Conservation (phyloP, 2,888 invertebrate genomes). For the Harpalus rufipes region DNA sequence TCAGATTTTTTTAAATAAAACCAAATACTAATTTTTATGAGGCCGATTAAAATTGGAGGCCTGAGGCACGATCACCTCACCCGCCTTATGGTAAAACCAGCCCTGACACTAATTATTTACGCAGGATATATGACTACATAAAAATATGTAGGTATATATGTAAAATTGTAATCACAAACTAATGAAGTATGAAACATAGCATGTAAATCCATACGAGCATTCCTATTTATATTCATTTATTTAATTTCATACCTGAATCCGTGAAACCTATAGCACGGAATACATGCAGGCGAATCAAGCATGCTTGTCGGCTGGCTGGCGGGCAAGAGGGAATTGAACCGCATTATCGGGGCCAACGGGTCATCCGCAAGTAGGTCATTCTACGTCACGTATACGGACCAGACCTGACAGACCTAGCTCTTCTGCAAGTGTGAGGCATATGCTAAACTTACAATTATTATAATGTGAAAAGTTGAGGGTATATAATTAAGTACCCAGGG, state of each 20-base stretch:
- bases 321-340: constrained; percentile 3
- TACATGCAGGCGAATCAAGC: background rate
- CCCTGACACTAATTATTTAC: background rate
- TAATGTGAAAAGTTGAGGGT: background rate
- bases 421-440: background rate
- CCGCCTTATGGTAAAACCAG: too few species aligned
- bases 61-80: too few species aligned
- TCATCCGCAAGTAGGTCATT: constrained; percentile 26
- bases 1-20: too few species aligned
- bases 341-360: constrained; percentile 28
- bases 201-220: background rate
- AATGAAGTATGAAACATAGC: background rate
- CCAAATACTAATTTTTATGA: too few species aligned
- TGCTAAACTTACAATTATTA: background rate
- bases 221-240: background rate
- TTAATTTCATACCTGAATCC: background rate
- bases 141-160: background rate
- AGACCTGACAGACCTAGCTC: background rate
- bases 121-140: background rate
- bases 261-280: background rate
- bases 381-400: constrained; percentile 2
- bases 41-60: too few species aligned
- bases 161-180: background rate
- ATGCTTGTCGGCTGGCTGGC: background rate
- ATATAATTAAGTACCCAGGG: too few species aligned